These are phyloP conservation scores for Hafferia zeledoni DNA, from an alignment of 2,797 vertebrate genomes.

Conservation along the genomic window DNA sequence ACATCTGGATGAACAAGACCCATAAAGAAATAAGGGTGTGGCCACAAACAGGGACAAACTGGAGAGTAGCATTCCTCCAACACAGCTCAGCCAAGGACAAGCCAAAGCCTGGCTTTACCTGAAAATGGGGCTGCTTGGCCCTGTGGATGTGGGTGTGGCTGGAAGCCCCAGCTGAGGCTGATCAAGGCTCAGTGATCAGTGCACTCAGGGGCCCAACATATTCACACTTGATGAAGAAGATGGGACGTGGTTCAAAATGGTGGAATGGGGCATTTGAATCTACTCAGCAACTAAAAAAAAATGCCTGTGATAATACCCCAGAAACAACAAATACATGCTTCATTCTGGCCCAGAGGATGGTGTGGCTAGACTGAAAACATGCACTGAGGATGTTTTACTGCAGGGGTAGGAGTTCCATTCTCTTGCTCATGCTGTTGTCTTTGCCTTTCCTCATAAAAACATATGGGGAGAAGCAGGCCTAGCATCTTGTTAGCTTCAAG, in stretches of 20 bases:
- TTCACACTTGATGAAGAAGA: neutral
- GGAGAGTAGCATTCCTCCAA: rapidly evolving
- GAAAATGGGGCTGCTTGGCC: neutral
- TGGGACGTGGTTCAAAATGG: neutral
- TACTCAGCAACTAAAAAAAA: neutral
- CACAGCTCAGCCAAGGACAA: rapidly evolving
- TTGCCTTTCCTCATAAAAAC: neutral
- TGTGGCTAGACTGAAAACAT: neutral
- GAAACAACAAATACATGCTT: neutral
- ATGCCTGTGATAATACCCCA: neutral
- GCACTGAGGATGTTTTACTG: neutral
- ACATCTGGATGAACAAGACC: rapidly evolving
- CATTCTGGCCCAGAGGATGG: neutral
- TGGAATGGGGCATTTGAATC: neutral
- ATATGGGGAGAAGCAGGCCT: neutral
- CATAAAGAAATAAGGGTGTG: rapidly evolving
- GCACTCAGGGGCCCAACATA: neutral
- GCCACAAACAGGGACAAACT: rapidly evolving
- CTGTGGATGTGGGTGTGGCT: neutral
- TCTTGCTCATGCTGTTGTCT: neutral
- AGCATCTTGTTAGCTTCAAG: neutral
- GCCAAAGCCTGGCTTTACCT: rapidly evolving
- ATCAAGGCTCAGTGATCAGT: neutral
- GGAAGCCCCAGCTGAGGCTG: neutral
- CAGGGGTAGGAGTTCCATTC: neutral